Conservation (phyloP, 2,797 vertebrate species). For the Gallinago stenura region DNA sequence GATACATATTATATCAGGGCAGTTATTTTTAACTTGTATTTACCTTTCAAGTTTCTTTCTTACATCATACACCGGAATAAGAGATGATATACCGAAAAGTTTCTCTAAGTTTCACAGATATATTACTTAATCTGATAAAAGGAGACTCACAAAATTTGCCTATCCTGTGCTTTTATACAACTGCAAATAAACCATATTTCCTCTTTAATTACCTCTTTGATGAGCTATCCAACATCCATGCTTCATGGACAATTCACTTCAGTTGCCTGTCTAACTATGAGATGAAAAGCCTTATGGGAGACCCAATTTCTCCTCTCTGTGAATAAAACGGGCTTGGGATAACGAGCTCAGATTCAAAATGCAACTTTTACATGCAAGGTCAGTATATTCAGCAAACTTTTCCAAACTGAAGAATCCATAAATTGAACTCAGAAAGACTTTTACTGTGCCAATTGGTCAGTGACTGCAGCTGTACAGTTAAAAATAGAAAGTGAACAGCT, state of each 20-base stretch:
- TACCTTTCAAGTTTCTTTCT: neutral
- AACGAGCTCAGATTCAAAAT: neutral
- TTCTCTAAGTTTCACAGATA: neutral
- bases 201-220: neutral
- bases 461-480: neutral
- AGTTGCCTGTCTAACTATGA: neutral
- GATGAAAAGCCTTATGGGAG: neutral
- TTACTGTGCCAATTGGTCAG: neutral
- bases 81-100: neutral
- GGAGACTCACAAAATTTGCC: neutral
- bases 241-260: neutral
- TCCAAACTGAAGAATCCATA: neutral
- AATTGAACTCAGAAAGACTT: neutral
- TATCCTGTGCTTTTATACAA: neutral
- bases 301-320: neutral
- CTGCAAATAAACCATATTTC: neutral
- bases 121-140: neutral
- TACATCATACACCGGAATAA: neutral
- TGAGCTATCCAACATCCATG: neutral
- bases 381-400: neutral
- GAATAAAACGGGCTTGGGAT: neutral
- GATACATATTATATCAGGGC: neutral
- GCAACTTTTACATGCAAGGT: neutral
- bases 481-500: slow-evolving; percentile 6
- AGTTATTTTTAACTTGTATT: neutral